Evolutionary conservation across 2,888 invertebrate genomes (phyloP).

Genomic region (Nomada fucata): DNA sequence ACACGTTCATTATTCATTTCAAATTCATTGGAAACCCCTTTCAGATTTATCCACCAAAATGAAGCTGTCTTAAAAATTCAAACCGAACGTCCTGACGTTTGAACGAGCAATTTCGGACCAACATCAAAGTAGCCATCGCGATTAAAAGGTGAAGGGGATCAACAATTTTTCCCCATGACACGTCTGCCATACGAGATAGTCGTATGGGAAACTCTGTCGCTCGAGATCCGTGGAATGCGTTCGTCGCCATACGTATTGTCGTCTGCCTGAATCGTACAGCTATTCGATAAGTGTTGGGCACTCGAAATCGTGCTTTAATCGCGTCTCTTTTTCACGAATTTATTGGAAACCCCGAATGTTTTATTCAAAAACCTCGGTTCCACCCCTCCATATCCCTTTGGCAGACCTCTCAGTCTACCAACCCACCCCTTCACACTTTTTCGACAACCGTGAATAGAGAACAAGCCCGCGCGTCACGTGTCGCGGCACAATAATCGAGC

Average conservation of each 20-base stretch:
- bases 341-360: constrained; percentile 65
- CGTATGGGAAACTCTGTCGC: no score
- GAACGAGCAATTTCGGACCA: no score
- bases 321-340: constrained; percentile 50
- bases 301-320: constrained; percentile 52
- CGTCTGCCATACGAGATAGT: no score
- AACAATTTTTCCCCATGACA: no score
- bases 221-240: constrained; percentile 2
- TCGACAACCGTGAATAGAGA: constrained; percentile 48
- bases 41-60: no score
- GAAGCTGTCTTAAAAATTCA: no score
- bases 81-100: no score
- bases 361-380: constrained; percentile 57
- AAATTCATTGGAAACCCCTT: no score
- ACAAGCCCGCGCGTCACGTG: constrained; percentile 62
- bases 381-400: background rate
- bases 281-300: constrained; percentile 34
- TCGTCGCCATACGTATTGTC: constrained; percentile 14
- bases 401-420: background rate
- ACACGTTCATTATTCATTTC: no score
- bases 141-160: no score
- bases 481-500: constrained; percentile 62
- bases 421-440: background rate
- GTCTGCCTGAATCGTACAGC: background rate
- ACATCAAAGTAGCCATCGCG: no score